Percentiles rank a stretch among this genome's conserved stretches.
These are phyloP conservation scores for Calcarius lapponicus DNA, from an alignment of 2,797 vertebrate species.

Conservation along the genomic window DNA sequence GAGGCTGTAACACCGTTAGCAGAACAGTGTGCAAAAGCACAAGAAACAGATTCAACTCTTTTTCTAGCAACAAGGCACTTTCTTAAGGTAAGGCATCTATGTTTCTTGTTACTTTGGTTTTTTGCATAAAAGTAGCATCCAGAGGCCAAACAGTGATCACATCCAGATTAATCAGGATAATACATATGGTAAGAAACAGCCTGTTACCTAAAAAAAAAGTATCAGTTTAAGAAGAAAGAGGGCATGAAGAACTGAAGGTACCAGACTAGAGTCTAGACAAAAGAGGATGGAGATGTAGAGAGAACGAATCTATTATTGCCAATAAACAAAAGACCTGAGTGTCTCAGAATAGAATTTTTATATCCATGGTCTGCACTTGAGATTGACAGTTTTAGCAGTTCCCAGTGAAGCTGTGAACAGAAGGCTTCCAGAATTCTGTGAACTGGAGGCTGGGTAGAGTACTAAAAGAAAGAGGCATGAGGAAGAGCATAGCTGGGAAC, in stretches of 20 bases:
- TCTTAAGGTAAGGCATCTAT: slow-evolving; percentile 86
- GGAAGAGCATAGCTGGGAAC: neutral
- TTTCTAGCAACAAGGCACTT: slow-evolving; percentile 97
- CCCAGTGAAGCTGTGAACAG: neutral
- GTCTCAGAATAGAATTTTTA: neutral
- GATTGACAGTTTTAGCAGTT: neutral
- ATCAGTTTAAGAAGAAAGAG: neutral
- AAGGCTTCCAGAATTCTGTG: neutral
- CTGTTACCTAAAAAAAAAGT: neutral
- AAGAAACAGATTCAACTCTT: slow-evolving; percentile 94
- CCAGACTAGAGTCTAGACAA: neutral
- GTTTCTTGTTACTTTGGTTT: fast-evolving
- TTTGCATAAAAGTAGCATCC: neutral
- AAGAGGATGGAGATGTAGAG: neutral
- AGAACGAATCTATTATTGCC: neutral
- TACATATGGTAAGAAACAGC: neutral
- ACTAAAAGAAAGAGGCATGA: neutral
- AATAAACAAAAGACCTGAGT: neutral
- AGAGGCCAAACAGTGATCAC: neutral
- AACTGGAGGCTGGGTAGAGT: neutral
- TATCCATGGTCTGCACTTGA: neutral
- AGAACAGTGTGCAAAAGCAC: slow-evolving; percentile 96
- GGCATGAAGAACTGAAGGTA: neutral
- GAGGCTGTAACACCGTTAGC: slow-evolving; percentile 95
- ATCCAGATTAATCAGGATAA: neutral